These are phyloP conservation scores for Pammene aurita DNA, from an alignment of 2,888 invertebrate species.

Conservation along the genomic window DNA sequence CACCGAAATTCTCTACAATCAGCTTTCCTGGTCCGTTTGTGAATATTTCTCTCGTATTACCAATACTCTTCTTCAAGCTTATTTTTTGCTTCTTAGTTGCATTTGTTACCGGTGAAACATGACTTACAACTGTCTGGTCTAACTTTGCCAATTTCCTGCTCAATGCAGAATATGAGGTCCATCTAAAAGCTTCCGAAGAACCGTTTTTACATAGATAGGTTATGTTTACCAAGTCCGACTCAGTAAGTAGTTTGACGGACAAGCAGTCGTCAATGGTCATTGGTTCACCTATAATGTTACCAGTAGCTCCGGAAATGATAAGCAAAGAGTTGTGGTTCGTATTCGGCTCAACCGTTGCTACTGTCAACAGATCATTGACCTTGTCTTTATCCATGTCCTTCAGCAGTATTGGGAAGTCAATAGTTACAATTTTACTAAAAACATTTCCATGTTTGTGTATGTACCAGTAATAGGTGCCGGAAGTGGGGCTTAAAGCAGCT, in stretches of 20 bases:
- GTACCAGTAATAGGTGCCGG: conserved; percentile 83
- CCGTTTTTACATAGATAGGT: conserved; percentile 85
- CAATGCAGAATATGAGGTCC: conserved; percentile 64
- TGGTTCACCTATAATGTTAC: conserved; percentile 86
- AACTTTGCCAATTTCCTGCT: conserved; percentile 65
- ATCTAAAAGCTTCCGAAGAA: conserved; percentile 80
- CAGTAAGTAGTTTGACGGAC: conserved; percentile 82
- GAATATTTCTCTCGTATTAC: conserved; percentile 82
- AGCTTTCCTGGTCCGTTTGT: conserved; percentile 85
- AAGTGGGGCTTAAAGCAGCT: conserved; percentile 80
- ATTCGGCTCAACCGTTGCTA: conserved; percentile 79
- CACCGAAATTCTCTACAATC: conserved; percentile 87
- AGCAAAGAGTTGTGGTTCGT: conserved; percentile 84
- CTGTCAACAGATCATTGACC: conserved; percentile 86
- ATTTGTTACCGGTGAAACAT: conserved; percentile 61
- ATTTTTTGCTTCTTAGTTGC: conserved; percentile 77
- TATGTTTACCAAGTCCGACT: conserved; percentile 76
- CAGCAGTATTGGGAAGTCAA: conserved; percentile 87
- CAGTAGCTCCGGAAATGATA: conserved; percentile 88
- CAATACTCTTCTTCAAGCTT: conserved; percentile 82
- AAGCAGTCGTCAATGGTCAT: conserved; percentile 84
- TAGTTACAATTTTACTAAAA: conserved; percentile 79
- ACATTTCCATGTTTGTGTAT: conserved; percentile 81
- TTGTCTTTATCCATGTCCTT: conserved; percentile 89
- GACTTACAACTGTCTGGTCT: conserved; percentile 57